phyloP scores from a whole-genome alignment of 2,797 vertebrate genomes.

The Chromis chromis region DNA sequence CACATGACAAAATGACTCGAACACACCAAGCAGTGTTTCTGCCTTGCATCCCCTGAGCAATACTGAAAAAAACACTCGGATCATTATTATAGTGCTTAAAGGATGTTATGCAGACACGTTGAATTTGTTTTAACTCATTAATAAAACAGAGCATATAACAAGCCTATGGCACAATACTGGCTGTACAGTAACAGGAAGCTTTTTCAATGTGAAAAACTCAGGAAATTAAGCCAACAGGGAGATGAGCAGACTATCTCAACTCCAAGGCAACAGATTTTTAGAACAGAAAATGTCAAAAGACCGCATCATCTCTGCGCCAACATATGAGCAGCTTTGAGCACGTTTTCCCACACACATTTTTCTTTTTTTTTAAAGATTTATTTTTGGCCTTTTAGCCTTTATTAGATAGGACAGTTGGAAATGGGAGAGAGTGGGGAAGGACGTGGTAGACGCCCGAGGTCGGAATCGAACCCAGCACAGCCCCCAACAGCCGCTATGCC shows the following conservation, averaged over 20 bases:
- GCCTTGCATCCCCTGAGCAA: background rate
- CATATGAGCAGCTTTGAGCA: background rate
- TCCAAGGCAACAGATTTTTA: slow-evolving; percentile 15
- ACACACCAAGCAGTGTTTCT: background rate
- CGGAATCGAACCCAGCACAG: too few relatives aligned
- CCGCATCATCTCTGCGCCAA: background rate
- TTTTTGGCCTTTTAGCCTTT: too few relatives aligned
- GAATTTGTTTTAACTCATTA: background rate
- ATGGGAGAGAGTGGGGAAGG: too few relatives aligned
- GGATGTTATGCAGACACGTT: fast-evolving
- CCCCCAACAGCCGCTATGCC: too few relatives aligned
- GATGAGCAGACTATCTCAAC: background rate
- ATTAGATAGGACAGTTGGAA: too few relatives aligned
- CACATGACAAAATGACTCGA: background rate
- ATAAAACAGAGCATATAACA: background rate
- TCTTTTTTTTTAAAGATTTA: too few relatives aligned
- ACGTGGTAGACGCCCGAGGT: too few relatives aligned
- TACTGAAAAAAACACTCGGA: background rate
- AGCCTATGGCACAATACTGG: background rate
- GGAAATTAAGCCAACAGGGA: slow-evolving; percentile 16
- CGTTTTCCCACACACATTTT: background rate
- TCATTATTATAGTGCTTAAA: background rate
- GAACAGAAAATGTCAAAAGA: slow-evolving; percentile 14
- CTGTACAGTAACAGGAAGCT: background rate
- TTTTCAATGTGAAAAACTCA: background rate